phyloP scores from a whole-genome alignment of 1,140 invertebrate species.

The Ectropis grisescens region DNA sequence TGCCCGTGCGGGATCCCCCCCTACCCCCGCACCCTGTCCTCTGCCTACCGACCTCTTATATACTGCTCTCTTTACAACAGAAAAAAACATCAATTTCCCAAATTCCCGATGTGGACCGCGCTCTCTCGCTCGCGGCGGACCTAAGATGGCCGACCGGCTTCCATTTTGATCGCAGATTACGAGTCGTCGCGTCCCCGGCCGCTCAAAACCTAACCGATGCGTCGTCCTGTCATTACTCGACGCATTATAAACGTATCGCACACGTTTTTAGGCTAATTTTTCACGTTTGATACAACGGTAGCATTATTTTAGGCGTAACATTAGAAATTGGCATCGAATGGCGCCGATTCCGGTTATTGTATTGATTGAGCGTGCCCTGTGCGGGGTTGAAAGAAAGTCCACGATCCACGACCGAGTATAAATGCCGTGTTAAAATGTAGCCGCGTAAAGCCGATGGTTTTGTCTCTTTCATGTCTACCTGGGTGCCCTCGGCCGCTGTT shows the following conservation, averaged over 20 bases:
- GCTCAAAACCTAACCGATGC: constrained; percentile 52
- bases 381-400: constrained; percentile 34
- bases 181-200: constrained; percentile 36
- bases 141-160: constrained; percentile 64
- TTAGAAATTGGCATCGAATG: constrained; percentile 8
- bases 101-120: constrained; percentile 59
- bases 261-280: constrained; percentile 58
- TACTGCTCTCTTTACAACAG: constrained; percentile 65
- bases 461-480: constrained; percentile 49
- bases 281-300: constrained; percentile 41
- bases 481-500: too few species aligned
- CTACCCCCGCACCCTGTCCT: constrained; percentile 28
- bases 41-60: constrained; percentile 64
- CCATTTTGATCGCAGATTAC: constrained; percentile 68
- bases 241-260: constrained; percentile 46
- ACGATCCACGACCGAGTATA: constrained; percentile 16
- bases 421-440: constrained; percentile 34
- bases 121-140: constrained; percentile 60
- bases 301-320: constrained; percentile 8
- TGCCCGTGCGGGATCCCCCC: constrained; percentile 50
- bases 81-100: constrained; percentile 68
- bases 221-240: constrained; percentile 24
- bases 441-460: constrained; percentile 29
- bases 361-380: constrained; percentile 36
- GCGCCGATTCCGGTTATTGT: constrained; percentile 29